Conservation (phyloP, 2,797 vertebrate genomes). For the Thripadectes ignobilis region DNA sequence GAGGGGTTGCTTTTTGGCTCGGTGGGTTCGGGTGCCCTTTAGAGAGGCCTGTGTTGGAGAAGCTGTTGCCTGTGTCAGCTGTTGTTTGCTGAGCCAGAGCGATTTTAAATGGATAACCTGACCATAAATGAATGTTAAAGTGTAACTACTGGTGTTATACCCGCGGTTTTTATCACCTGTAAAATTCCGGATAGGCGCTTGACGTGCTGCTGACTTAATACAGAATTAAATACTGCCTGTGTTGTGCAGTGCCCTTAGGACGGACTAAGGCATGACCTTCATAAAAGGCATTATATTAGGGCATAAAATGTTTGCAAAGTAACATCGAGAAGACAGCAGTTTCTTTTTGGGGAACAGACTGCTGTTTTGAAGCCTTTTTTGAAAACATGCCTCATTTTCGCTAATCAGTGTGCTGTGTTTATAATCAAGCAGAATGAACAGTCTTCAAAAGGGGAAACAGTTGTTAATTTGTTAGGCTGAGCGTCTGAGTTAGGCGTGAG, state of each 20-base stretch:
- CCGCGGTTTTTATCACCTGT: not conserved
- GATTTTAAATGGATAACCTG: not conserved
- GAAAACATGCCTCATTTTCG: not conserved
- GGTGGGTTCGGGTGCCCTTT: not conserved
- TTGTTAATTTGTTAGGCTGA: not conserved
- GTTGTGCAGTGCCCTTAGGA: not conserved
- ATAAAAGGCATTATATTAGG: not conserved
- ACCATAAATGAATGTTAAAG: not conserved
- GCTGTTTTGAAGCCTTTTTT: not conserved
- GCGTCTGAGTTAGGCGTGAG: not conserved
- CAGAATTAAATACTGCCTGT: not conserved
- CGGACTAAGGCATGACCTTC: not conserved
- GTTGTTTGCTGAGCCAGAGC: not conserved
- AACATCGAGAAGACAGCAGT: not conserved
- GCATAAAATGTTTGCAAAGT: not conserved
- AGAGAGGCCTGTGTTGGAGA: not conserved
- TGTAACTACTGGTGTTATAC: not conserved
- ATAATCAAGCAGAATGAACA: not conserved
- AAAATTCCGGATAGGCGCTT: not conserved
- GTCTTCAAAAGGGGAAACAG: not conserved
- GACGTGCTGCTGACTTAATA: not conserved
- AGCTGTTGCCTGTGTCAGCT: not conserved
- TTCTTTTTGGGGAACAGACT: not conserved
- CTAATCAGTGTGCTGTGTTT: not conserved
- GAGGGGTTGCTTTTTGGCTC: no score